phyloP scores from a whole-genome alignment of 1,140 invertebrate species.

The Colletes gigas region DNA sequence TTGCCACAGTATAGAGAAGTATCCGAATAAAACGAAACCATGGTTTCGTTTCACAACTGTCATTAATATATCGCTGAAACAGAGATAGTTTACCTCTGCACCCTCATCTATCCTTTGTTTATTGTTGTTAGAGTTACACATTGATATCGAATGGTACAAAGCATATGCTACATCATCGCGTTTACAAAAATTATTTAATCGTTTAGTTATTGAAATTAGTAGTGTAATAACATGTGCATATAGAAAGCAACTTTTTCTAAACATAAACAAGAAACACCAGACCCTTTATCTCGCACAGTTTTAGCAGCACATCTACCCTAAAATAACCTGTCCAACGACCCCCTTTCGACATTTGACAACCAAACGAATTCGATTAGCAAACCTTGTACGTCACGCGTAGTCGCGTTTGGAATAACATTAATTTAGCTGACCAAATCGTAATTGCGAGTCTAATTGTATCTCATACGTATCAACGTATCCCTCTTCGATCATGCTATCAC shows the following conservation, averaged over 20 bases:
- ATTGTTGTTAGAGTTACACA: neutral
- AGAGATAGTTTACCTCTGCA: conserved; percentile 8
- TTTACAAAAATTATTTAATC: no score
- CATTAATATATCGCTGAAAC: conserved; percentile 52
- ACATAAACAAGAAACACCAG: conserved; percentile 16
- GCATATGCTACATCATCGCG: no score
- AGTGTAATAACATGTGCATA: neutral
- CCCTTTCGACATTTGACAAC: conserved; percentile 25
- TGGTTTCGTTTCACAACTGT: conserved; percentile 55
- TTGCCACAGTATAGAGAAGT: conserved; percentile 47
- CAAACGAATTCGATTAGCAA: conserved; percentile 62
- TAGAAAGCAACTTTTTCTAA: conserved; percentile 16
- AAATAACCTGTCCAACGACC: conserved; percentile 50
- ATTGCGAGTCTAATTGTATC: neutral
- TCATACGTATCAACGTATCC: no score
- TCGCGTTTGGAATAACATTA: conserved; percentile 46
- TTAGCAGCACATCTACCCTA: conserved; percentile 35
- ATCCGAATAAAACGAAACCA: conserved; percentile 51
- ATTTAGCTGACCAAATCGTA: conserved; percentile 16
- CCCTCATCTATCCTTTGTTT: conserved; percentile 3
- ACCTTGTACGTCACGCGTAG: conserved; percentile 50
- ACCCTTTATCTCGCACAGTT: conserved; percentile 28
- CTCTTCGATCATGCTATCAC: no score
- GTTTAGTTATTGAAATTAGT: no score
- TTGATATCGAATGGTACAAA: no score